phyloP scores from a whole-genome alignment of 1,140 invertebrate genomes.

The Zaprionus ornatus region DNA sequence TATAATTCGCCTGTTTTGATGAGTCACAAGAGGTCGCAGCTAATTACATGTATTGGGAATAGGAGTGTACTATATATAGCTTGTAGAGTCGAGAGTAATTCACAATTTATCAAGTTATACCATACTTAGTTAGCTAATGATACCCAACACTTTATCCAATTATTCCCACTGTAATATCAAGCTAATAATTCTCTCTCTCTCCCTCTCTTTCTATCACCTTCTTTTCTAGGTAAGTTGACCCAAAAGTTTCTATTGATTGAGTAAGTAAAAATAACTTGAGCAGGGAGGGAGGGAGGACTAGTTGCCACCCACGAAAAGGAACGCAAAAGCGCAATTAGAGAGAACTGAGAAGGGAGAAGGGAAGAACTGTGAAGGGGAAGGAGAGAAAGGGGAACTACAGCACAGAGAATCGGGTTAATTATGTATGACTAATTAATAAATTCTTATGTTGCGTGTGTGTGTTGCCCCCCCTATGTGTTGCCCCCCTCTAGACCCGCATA shows the following conservation, averaged over 20 bases:
- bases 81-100: background rate
- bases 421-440: constrained; percentile 44
- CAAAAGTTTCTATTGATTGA: constrained; percentile 11
- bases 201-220: too few relatives aligned
- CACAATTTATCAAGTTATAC: background rate
- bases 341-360: background rate
- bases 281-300: background rate
- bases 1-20: constrained; percentile 51
- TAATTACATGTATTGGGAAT: constrained; percentile 29
- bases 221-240: constrained; percentile 59
- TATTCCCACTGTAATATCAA: constrained; percentile 1
- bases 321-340: constrained; percentile 36
- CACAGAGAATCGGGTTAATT: constrained; percentile 14
- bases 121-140: background rate
- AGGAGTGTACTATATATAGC: background rate
- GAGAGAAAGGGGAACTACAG: background rate
- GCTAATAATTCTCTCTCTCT: constrained; percentile 6
- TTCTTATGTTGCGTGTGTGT: constrained; percentile 11
- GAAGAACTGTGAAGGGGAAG: background rate
- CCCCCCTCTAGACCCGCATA: constrained; percentile 15
- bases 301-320: constrained; percentile 12
- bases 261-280: constrained; percentile 4
- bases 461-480: background rate
- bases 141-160: background rate
- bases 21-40: constrained; percentile 24